Evolutionary conservation across 2,797 vertebrate species (phyloP), one percentile per base, ranked within the genome.

Genomic region (Zalophus californianus): DNA sequence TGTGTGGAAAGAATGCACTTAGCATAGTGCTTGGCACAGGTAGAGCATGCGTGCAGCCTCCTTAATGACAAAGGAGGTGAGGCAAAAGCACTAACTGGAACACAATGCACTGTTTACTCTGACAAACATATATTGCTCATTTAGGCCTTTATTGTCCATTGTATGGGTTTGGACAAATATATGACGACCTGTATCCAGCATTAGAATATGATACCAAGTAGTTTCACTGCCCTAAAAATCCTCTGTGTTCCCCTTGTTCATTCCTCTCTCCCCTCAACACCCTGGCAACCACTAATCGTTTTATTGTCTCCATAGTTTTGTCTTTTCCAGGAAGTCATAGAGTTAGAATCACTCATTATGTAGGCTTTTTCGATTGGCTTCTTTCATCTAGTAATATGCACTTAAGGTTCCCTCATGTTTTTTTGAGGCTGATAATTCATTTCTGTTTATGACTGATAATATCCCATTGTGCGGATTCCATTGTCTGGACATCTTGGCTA

Each of bases 1-100:
- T 20, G 3, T 9, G 14, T 3, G 0, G 14, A 41, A 27, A 2
- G 48, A 14, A 29, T 3, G 4, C 48, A n/a, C 66, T 32, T 41
- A 16, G 66, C 1, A 0, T 9, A 20, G 75, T 0, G 18, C 32
- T 25, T 15, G 44, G 15, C 44, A 2, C 18, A 2, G 60, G 21
- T 1, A 18, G 32, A 4, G 27, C 25, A 2, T 0, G 54, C 16
- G 2, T 1, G 18, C 84, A 14, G 32, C 23, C 9, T 15, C 56
- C 20, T 5, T 12, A 0, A 3, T 3, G 56, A 75, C 2, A 3
- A 5, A 13, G 86, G 29, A 44, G 35, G 56, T 7, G 32, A 21
- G 54, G 25, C 4, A 7, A 16, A 38, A 23, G 13, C 25, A 20
- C 25, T 11, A 1, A 1, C 16, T 52, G 16, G 14, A 35, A 7